These are phyloP conservation scores for Smutsia gigantea DNA, from an alignment of 2,797 vertebrate genomes.

Conservation along the genomic window DNA sequence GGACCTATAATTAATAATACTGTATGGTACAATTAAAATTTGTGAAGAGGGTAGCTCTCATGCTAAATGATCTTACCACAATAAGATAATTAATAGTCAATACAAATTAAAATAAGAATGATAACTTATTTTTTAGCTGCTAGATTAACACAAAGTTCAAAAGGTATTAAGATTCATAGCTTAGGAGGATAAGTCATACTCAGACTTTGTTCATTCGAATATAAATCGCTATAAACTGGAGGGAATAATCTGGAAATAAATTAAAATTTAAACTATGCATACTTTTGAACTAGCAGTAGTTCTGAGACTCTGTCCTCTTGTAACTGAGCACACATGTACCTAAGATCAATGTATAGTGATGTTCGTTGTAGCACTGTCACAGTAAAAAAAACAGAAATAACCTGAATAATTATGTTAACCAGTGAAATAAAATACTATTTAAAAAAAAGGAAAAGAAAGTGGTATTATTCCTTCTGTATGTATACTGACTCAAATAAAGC, in stretches of 20 bases:
- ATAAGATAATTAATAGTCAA: background rate
- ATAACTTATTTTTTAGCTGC: background rate
- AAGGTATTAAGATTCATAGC: background rate
- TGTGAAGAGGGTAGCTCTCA: background rate
- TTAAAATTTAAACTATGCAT: conserved; percentile 7
- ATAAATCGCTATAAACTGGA: background rate
- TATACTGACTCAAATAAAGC: background rate
- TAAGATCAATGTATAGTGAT: background rate
- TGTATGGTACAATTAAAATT: background rate
- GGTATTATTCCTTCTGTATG: background rate
- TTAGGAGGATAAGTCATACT: background rate
- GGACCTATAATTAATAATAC: background rate
- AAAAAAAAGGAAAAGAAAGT: background rate
- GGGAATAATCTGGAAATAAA: background rate
- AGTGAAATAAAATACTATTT: background rate
- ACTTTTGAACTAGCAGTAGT: conserved; percentile 2
- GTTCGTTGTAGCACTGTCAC: background rate
- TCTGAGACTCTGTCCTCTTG: background rate
- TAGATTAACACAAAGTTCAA: background rate
- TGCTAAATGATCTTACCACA: background rate
- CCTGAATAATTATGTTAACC: background rate
- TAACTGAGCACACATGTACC: background rate
- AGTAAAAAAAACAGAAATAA: background rate
- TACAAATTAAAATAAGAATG: background rate
- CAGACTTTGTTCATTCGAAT: background rate